phyloP scores from a whole-genome alignment of 2,113 vertebrate genomes.

The Copsychus sechellarum region DNA sequence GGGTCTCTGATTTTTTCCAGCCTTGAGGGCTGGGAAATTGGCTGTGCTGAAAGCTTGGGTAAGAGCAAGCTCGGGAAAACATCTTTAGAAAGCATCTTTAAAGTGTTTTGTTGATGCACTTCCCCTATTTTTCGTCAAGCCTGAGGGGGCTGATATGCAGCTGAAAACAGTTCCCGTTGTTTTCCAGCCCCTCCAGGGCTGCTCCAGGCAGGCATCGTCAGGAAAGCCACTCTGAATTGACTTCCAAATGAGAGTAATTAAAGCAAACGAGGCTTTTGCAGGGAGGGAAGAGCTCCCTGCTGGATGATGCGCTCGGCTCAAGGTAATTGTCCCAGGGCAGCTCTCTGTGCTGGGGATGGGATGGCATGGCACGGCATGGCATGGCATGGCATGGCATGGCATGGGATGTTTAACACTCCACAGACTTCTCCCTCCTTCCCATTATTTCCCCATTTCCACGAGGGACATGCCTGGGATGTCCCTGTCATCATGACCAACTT shows the following conservation, averaged over 20 bases:
- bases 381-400: background rate
- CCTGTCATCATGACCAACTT: fast-evolving
- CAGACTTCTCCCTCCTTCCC: background rate
- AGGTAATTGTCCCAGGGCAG: background rate
- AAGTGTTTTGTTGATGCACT: background rate
- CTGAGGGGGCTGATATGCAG: background rate
- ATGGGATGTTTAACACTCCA: background rate
- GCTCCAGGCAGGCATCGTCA: background rate
- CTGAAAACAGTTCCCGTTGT: background rate
- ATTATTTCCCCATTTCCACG: background rate
- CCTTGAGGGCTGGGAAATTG: background rate
- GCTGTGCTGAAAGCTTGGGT: background rate
- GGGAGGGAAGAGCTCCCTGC: background rate
- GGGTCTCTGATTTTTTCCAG: background rate
- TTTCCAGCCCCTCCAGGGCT: background rate
- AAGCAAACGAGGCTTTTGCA: background rate
- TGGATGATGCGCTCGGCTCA: background rate
- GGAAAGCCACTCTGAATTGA: background rate
- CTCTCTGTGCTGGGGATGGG: background rate
- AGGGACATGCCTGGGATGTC: fast-evolving
- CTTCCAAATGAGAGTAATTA: constrained; percentile 28
- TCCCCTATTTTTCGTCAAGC: background rate
- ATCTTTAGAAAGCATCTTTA: background rate
- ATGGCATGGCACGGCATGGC: background rate
- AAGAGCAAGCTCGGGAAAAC: background rate